These are phyloP conservation scores for Harmothoe impar DNA, from an alignment of 2,888 invertebrate species.

Conservation along the genomic window DNA sequence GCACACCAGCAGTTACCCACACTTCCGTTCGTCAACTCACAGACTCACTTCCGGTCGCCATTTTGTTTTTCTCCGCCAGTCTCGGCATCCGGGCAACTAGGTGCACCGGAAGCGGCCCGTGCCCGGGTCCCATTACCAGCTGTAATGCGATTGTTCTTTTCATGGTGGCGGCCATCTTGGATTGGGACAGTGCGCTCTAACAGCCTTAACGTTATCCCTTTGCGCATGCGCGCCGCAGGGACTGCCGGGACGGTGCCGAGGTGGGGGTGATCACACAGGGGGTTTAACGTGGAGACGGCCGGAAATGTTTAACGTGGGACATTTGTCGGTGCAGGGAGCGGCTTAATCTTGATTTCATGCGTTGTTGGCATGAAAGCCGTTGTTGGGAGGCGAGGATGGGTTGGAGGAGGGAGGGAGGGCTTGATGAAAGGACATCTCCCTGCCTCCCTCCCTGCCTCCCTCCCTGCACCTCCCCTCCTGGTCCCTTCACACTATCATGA, in stretches of 20 bases:
- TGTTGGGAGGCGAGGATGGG: background rate
- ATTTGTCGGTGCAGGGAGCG: slow-evolving; percentile 48
- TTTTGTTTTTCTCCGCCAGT: background rate
- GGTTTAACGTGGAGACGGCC: background rate
- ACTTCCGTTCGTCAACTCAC: slow-evolving; percentile 12
- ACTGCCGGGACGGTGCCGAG: background rate
- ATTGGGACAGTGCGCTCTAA: slow-evolving; percentile 32
- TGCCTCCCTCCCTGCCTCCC: background rate
- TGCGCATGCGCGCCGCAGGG: slow-evolving; percentile 33
- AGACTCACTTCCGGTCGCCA: slow-evolving; percentile 14
- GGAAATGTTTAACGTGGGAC: slow-evolving; percentile 57
- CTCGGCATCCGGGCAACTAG: slow-evolving; percentile 9
- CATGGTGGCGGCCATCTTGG: slow-evolving; percentile 27
- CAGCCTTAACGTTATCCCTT: slow-evolving; percentile 57
- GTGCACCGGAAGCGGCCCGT: background rate
- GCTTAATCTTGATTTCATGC: slow-evolving; percentile 61
- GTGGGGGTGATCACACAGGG: slow-evolving; percentile 40
- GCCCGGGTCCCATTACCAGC: background rate
- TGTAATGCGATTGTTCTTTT: slow-evolving; percentile 57
- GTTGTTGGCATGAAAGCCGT: slow-evolving; percentile 61
- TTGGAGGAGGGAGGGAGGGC: background rate
- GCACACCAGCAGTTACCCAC: background rate
- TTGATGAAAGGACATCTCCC: slow-evolving; percentile 29
- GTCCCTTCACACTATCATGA: background rate
- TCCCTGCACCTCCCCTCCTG: background rate